Evolutionary conservation across 2,797 vertebrate genomes (phyloP), one percentile per base, ranked within the genome.

Genomic region (Lophius americanus): DNA sequence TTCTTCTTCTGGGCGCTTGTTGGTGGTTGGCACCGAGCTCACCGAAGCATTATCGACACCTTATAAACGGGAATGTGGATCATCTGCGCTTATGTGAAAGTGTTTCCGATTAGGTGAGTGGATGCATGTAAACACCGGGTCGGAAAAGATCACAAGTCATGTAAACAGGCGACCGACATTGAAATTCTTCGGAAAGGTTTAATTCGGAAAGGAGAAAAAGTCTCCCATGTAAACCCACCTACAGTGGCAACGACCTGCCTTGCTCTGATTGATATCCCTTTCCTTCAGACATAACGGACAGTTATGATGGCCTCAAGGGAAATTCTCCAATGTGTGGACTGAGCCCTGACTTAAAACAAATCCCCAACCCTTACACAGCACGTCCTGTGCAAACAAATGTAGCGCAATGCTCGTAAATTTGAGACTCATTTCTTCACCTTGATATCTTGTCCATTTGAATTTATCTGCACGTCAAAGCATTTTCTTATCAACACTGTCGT

Each of bases 261-360:
- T 47, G 42, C 55, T 44, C 41, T 52, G 48, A 43, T 35, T 53
- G 59, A 67, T 62, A 67, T 46, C 10, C 23, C 33, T 64, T 55
- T 51, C 9, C 50, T 42, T 57, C 3, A 61, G 3, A 59, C 10
- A 69, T 6, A 43, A 32, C 11, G 32, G 2, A 7, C 37, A 4
- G 11, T 14, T 23, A 47, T 2, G 3, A 14, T 6, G 23, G 68
- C 32, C 60, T 39, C 53, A 37, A 55, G 44, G 10, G 51, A 37
- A 60, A 35, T 14, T 37, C 11, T 56, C 6, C n/a, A n/a, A 61
- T 58, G 9, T 68, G 48, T 49, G 58, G 10, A 47, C 53, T 51
- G n/a, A 1, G 12, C 14, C 33, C 52, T 47, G 2, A 38, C 32
- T 49, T 12, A 12, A 51, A 79, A 75, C 36, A 58, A 53, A 8